phyloP scores from a whole-genome alignment of 2,113 vertebrate species.

The Lucifuga dentata region DNA sequence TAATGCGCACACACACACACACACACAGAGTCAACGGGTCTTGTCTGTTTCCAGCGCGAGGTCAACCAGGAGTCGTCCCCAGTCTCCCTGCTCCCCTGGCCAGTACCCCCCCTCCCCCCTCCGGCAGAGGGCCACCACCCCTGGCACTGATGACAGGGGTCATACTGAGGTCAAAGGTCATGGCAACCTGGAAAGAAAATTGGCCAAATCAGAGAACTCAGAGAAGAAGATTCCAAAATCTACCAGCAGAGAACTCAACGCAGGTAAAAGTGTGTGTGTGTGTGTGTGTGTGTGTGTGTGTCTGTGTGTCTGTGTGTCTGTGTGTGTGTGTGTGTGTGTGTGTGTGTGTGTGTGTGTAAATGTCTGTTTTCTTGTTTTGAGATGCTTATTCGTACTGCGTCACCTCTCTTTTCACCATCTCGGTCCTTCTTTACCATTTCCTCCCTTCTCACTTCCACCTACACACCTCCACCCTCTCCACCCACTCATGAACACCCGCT shows the following conservation, averaged over 20 bases:
- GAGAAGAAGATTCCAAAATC: slow-evolving; percentile 86
- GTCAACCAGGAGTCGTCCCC: slow-evolving; percentile 86
- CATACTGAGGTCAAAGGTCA: slow-evolving; percentile 60
- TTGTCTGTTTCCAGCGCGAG: slow-evolving; percentile 74
- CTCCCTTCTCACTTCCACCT: neutral
- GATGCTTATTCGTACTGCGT: too few relatives aligned
- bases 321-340: neutral
- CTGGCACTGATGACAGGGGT: slow-evolving; percentile 81
- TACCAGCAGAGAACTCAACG: slow-evolving; percentile 79
- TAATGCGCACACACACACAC: slow-evolving; percentile 18
- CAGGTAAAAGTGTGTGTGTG: slow-evolving; percentile 65
- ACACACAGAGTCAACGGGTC: slow-evolving; percentile 6
- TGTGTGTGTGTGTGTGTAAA: too few relatives aligned
- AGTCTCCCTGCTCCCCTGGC: slow-evolving; percentile 88
- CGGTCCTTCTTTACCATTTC: too few relatives aligned
- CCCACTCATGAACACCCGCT: neutral
- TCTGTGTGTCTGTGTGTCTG: slow-evolving; percentile 15
- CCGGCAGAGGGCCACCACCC: slow-evolving; percentile 82
- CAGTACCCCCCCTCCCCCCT: slow-evolving; percentile 87
- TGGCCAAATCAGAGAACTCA: slow-evolving; percentile 62
- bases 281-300: slow-evolving; percentile 18
- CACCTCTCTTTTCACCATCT: too few relatives aligned
- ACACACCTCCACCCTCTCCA: neutral
- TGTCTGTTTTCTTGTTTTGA: too few relatives aligned
- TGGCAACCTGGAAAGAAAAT: slow-evolving; percentile 82